phyloP scores from a whole-genome alignment of 2,888 invertebrate species.

The Oscheius sp. region DNA sequence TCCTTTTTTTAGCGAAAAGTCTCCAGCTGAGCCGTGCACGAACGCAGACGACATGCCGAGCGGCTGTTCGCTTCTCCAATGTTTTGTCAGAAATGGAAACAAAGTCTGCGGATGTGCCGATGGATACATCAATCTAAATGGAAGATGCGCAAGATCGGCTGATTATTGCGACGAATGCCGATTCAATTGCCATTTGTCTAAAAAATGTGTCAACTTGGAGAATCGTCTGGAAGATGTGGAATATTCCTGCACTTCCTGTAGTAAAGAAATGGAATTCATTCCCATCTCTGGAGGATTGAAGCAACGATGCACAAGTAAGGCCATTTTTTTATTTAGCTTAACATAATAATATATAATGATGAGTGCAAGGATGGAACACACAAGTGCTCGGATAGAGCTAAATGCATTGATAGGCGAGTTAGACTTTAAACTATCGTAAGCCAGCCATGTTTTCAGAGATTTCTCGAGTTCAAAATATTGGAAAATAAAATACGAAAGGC shows the following conservation, averaged over 20 bases:
- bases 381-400: constrained; percentile 8
- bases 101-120: not conserved
- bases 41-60: no score
- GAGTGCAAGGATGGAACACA: constrained; percentile 9
- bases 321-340: no score
- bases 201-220: not conserved
- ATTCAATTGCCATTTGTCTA: constrained; percentile 23
- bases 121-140: not conserved
- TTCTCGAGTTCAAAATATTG: no score
- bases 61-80: no score
- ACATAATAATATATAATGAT: constrained; percentile 27
- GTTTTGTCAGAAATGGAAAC: no score
- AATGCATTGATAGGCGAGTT: no score
- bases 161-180: constrained; percentile 14
- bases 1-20: no score
- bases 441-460: no score
- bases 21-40: no score
- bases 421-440: no score
- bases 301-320: no score
- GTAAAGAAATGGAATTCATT: not conserved
- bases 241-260: constrained; percentile 5
- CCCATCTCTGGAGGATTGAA: no score
- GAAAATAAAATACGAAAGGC: constrained; percentile 4
- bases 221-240: not conserved
- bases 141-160: not conserved